phyloP scores from a whole-genome alignment of 2,113 vertebrate species.

The Atherinomorus stipes region DNA sequence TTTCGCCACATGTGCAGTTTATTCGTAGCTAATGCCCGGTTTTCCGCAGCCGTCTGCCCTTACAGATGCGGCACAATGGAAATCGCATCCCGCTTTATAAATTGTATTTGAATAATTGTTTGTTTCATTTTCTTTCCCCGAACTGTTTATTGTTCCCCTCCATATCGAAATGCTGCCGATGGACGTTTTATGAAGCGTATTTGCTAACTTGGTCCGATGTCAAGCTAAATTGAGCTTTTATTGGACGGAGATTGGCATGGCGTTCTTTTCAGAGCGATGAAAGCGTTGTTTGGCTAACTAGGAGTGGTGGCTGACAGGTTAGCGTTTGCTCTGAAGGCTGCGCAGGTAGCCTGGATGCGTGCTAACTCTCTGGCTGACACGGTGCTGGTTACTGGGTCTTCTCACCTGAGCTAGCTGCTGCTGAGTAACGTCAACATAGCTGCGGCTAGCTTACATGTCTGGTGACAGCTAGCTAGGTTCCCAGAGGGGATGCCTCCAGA shows the following conservation, averaged over 20 bases:
- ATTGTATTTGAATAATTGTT: background rate
- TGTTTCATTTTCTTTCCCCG: background rate
- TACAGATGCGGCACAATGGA: background rate
- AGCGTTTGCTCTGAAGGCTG: background rate
- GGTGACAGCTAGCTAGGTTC: conserved; percentile 22
- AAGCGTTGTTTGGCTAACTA: conserved; percentile 17
- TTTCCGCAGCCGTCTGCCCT: conserved; percentile 14
- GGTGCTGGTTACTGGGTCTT: background rate
- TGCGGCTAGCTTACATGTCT: conserved; percentile 10
- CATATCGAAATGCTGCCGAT: fast-evolving
- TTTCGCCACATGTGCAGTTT: conserved; percentile 7
- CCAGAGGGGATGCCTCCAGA: conserved; percentile 11
- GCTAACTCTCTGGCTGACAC: background rate
- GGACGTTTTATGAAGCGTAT: background rate
- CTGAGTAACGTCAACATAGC: background rate
- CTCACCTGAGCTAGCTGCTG: conserved; percentile 3
- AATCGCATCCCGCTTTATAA: background rate
- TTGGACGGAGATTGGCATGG: background rate
- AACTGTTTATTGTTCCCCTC: fast-evolving
- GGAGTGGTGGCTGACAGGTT: conserved; percentile 27
- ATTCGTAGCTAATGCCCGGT: background rate
- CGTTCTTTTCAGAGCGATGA: background rate
- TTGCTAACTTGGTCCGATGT: background rate
- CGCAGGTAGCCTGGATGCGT: background rate
- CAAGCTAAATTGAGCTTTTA: conserved; percentile 9